Evolutionary conservation across 2,888 invertebrate species (phyloP), one percentile per base, ranked within the genome.

Genomic region (Anaspis maculata): DNA sequence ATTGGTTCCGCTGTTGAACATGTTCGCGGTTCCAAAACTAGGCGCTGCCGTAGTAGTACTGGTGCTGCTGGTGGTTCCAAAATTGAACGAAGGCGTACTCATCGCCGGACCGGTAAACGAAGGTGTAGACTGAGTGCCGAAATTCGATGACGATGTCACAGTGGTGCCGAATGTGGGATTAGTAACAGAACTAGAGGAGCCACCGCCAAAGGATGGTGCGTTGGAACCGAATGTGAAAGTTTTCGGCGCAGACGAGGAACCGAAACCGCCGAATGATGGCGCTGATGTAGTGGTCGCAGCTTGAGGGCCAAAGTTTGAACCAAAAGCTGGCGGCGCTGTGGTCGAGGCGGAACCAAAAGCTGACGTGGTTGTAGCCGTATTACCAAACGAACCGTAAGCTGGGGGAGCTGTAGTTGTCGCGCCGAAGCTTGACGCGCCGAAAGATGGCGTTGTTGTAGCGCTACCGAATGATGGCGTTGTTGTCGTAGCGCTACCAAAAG

Each of bases 251-350:
- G n/a, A n/a, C n/a, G n/a, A n/a, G n/a, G n/a, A n/a, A n/a, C n/a
- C 19, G 19, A 9, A 19, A 3, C 32, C 27, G 25, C 31, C 34
- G 24, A 37, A 40, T 9, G 26, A 29, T 24, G 38, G 25, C 11
- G 39, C 34, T 10, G 42, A 30, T 10, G 32, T 26, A 9, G 34
- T 10, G 13, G 27, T 14, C 28, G 32, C 32, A n/a, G n/a, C n/a
- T n/a, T n/a, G n/a, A n/a, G n/a, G n/a, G n/a, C n/a, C n/a, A n/a
- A n/a, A n/a, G n/a, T n/a, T n/a, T n/a, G n/a, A n/a, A 13, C 19
- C 32, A 32, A 39, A 39, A n/a, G 25, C n/a, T n/a, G n/a, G n/a
- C 13, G 39, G 21, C 12, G 29, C 11, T 15, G 24, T 31, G n/a
- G 15, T 31, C 11, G 25, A 10, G 13, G 31, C 5, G 6, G 29